These are phyloP conservation scores for Cephalopachus bancanus DNA, from an alignment of 2,797 vertebrate species.

Conservation along the genomic window DNA sequence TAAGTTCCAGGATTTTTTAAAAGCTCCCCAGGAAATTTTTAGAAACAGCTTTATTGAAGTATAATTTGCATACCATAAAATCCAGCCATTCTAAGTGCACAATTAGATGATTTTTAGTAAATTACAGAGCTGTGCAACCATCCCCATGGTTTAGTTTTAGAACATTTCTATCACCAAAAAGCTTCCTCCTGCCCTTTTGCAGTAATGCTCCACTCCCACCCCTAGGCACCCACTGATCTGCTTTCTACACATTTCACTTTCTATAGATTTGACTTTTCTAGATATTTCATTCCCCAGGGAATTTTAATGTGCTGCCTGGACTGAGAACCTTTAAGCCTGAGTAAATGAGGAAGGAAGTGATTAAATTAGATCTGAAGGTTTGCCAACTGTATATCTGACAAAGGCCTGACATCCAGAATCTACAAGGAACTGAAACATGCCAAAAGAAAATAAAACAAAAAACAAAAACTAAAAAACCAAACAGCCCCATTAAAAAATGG, in stretches of 20 bases:
- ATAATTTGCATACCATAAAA: slow-evolving; percentile 17
- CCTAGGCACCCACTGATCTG: background rate
- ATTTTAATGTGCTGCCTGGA: background rate
- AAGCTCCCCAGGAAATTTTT: background rate
- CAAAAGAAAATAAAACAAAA: no score
- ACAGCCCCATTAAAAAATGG: no score
- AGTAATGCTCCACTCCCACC: background rate
- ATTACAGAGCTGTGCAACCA: background rate
- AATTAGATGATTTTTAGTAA: background rate
- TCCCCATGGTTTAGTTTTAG: background rate
- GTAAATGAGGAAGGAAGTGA: background rate
- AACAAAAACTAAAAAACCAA: no score
- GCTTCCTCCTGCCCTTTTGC: background rate
- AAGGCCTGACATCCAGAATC: no score
- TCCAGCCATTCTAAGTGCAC: background rate
- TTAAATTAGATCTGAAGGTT: background rate
- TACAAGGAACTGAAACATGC: no score
- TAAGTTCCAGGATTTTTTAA: background rate
- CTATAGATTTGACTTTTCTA: background rate
- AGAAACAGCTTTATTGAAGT: background rate
- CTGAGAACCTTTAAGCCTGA: background rate
- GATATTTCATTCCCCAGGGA: background rate
- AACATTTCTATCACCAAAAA: background rate
- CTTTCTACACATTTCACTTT: background rate
- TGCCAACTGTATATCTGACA: no score